These are phyloP conservation scores for Micropterix aruncella DNA, from an alignment of 2,888 invertebrate genomes.

Conservation along the genomic window DNA sequence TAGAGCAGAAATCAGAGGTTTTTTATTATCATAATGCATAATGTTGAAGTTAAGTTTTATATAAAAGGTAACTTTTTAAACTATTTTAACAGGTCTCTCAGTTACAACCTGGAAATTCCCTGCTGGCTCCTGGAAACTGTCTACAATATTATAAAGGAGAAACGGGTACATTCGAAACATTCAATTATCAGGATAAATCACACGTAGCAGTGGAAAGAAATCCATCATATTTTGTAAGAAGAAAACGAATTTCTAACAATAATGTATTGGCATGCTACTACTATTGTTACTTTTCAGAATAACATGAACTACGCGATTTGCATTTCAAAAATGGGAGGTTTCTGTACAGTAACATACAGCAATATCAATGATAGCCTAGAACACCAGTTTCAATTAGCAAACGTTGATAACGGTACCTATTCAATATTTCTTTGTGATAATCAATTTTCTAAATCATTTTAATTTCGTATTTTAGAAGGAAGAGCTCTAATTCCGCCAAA, in stretches of 20 bases:
- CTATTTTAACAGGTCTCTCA: slow-evolving; percentile 33
- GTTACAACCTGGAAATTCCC: slow-evolving; percentile 21
- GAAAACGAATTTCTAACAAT: too few relatives aligned
- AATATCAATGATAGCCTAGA: slow-evolving; percentile 34
- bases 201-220: slow-evolving; percentile 36
- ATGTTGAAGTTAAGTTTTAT: too few relatives aligned
- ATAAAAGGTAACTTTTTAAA: too few relatives aligned
- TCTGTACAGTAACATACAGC: slow-evolving; percentile 52
- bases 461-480: slow-evolving; percentile 36
- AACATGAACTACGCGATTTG: slow-evolving; percentile 68
- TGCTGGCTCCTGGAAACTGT: slow-evolving; percentile 41
- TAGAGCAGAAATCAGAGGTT: too few relatives aligned
- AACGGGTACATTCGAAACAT: slow-evolving; percentile 49
- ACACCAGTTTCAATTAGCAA: slow-evolving; percentile 49
- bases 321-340: slow-evolving; percentile 42
- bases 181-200: slow-evolving; percentile 51
- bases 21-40: too few relatives aligned
- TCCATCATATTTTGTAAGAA: slow-evolving; percentile 47
- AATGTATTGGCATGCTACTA: too few relatives aligned
- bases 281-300: slow-evolving; percentile 39
- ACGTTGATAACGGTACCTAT: slow-evolving; percentile 45
- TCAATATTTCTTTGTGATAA: background rate
- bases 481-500: slow-evolving; percentile 45
- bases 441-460: background rate
- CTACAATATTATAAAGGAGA: slow-evolving; percentile 49